A percentile compares a stretch with the other conserved stretches of the same genome.
Conservation (phyloP, 2,113 vertebrate species). For the Tapirus terrestris region DNA sequence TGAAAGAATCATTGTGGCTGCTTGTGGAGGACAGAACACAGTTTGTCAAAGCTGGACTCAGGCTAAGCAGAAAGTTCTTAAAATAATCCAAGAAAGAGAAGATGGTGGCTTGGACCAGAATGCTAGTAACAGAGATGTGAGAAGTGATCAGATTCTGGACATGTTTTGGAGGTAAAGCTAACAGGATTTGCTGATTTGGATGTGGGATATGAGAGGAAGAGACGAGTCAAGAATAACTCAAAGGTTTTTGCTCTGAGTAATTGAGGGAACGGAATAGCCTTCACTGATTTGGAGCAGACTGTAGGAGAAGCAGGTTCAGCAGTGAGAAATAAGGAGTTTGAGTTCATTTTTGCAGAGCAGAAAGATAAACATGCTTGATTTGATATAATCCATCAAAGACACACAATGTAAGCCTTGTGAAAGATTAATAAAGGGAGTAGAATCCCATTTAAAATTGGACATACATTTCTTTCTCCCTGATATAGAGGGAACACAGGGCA, state of each 20-base stretch:
- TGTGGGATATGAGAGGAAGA: not conserved
- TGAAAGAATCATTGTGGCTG: not conserved
- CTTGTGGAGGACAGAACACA: not conserved
- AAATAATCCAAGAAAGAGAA: not conserved
- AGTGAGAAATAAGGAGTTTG: not conserved
- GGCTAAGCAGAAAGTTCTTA: not conserved
- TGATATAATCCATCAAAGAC: not conserved
- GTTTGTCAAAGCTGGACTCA: not conserved
- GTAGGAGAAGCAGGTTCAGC: not conserved
- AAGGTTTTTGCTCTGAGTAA: not conserved
- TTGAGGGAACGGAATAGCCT: not conserved
- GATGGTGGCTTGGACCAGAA: not conserved
- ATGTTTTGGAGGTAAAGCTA: not conserved
- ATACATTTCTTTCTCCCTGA: not conserved
- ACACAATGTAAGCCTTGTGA: not conserved
- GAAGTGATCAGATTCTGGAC: not conserved
- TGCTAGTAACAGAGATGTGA: not conserved
- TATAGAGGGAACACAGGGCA: not conserved
- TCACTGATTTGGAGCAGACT: not conserved
- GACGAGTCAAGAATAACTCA: not conserved
- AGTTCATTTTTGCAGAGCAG: not conserved
- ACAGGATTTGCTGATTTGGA: conserved; percentile 1
- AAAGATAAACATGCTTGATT: conserved; percentile 4
- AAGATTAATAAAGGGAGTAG: not conserved
- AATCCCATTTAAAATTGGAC: not conserved